phyloP scores from a whole-genome alignment of 2,113 vertebrate genomes.

The Azemiops feae region DNA sequence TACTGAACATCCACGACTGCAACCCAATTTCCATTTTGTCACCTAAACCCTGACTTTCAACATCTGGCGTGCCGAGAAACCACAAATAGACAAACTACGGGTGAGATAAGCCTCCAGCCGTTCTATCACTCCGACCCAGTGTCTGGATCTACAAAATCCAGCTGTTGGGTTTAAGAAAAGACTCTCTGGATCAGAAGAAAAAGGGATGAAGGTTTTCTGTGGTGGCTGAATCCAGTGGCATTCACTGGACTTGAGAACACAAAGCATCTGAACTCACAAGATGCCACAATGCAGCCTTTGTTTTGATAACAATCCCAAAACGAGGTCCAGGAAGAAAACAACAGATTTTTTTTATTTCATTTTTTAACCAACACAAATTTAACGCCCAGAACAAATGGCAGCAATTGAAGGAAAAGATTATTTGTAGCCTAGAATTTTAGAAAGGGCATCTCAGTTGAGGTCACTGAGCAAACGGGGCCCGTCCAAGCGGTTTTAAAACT shows the following conservation, averaged over 20 bases:
- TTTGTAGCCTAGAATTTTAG: neutral
- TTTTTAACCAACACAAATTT: neutral
- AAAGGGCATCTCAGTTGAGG: neutral
- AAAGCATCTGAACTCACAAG: neutral
- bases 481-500: neutral
- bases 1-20: too few relatives aligned
- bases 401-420: neutral
- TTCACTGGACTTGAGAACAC: neutral
- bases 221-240: neutral
- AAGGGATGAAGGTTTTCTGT: neutral
- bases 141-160: neutral
- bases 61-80: neutral
- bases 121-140: neutral
- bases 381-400: neutral
- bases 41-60: neutral
- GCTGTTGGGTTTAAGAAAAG: neutral
- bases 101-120: neutral
- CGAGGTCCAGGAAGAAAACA: neutral
- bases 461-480: neutral
- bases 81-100: too few relatives aligned
- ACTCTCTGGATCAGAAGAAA: neutral
- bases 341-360: neutral
- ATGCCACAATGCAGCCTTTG: neutral
- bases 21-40: neutral
- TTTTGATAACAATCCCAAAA: conserved; percentile 1